phyloP scores from a whole-genome alignment of 2,113 vertebrate species.

The Pimephales promelas region DNA sequence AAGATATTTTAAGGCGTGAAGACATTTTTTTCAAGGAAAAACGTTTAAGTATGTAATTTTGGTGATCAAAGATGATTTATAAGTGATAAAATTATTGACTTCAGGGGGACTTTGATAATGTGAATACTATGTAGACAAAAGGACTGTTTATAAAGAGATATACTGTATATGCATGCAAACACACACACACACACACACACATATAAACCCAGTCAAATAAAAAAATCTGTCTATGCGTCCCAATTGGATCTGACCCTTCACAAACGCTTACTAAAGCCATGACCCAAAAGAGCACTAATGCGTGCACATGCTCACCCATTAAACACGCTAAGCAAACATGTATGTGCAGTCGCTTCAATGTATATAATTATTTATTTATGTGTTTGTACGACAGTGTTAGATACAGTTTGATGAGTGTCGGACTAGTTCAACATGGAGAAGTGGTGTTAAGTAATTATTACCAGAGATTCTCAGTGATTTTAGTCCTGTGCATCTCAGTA shows the following conservation, averaged over 20 bases:
- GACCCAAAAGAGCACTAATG: conserved; percentile 9
- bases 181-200: background rate
- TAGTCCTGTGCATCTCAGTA: too few relatives aligned
- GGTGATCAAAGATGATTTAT: too few relatives aligned
- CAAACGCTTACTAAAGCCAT: background rate
- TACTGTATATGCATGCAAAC: background rate
- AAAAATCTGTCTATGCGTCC: background rate
- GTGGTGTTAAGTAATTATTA: too few relatives aligned
- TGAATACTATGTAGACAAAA: background rate
- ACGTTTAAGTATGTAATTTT: too few relatives aligned
- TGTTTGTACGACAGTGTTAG: background rate
- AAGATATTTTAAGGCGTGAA: too few relatives aligned
- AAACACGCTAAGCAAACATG: background rate
- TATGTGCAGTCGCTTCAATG: background rate
- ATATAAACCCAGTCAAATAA: background rate
- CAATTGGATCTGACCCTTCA: background rate
- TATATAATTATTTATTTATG: background rate
- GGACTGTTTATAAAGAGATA: background rate
- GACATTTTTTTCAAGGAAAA: too few relatives aligned
- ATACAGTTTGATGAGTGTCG: background rate
- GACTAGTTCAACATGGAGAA: too few relatives aligned
- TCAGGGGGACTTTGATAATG: background rate
- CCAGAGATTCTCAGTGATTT: too few relatives aligned
- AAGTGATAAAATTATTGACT: too few relatives aligned
- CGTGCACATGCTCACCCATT: conserved; percentile 9